phyloP scores from a whole-genome alignment of 2,888 invertebrate genomes.

The Hedychridium roseum region DNA sequence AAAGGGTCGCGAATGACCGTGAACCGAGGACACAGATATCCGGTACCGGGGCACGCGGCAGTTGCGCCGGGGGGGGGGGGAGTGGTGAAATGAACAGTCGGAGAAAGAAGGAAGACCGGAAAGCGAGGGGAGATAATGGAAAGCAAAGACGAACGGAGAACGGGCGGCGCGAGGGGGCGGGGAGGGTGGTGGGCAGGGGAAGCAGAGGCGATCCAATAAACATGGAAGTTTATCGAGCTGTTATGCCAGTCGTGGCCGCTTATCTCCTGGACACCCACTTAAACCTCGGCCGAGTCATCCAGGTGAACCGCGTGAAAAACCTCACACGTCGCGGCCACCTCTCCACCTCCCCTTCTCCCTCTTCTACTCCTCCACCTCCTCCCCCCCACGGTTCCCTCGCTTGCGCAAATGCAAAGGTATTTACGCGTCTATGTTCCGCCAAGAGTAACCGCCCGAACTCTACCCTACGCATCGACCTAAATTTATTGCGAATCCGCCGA shows the following conservation, averaged over 20 bases:
- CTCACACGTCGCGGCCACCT: slow-evolving; percentile 52
- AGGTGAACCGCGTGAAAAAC: slow-evolving; percentile 53
- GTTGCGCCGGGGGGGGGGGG: slow-evolving; percentile 6
- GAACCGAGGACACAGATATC: slow-evolving; percentile 2
- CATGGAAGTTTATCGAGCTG: slow-evolving; percentile 59
- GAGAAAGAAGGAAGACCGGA: slow-evolving; percentile 9
- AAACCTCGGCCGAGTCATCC: slow-evolving; percentile 47
- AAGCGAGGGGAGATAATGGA: no score
- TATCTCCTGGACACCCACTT: slow-evolving; percentile 62
- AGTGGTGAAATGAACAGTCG: slow-evolving; percentile 4
- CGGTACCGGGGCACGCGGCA: slow-evolving; percentile 6
- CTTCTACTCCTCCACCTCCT: slow-evolving; percentile 1
- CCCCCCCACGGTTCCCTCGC: slow-evolving; percentile 2
- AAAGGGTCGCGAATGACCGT: slow-evolving; percentile 4
- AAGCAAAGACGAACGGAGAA: slow-evolving; percentile 1
- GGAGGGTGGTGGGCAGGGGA: slow-evolving; percentile 13
- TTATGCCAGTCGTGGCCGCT: slow-evolving; percentile 55
- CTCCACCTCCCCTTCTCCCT: background rate
- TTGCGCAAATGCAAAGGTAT: slow-evolving; percentile 6
- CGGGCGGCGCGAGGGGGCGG: slow-evolving; percentile 13
- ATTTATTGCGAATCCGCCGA: slow-evolving; percentile 20
- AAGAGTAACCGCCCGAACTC: slow-evolving; percentile 7
- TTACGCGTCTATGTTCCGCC: slow-evolving; percentile 6
- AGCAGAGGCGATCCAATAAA: slow-evolving; percentile 55
- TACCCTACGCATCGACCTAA: slow-evolving; percentile 6